Evolutionary conservation across 2,888 invertebrate species (phyloP), one percentile per base, ranked within the genome.

Genomic region (Parochlus steinenii): DNA sequence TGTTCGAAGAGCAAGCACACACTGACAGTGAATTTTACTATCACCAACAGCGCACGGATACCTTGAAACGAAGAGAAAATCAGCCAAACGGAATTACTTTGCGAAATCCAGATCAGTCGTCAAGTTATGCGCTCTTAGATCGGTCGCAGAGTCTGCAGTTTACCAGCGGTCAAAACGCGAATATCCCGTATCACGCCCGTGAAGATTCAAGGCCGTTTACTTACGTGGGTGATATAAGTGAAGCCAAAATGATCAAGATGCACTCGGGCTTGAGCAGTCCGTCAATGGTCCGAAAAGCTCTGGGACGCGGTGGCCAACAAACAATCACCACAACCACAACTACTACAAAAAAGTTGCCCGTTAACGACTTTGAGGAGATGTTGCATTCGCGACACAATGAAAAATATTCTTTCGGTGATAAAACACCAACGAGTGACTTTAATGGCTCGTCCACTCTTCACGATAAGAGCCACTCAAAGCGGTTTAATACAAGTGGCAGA

Each of bases 111-210:
- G 47, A 47, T 48, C 56, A 59, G 58, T 59, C 58, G 47, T 51
- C 49, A 47, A 48, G 48, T 47, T 50, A 55, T 53, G 53, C 54
- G 53, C 57, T 53, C 52, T 49, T 51, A 48, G 54, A 53, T 49
- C 53, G 58, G 56, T 53, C 58, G 47, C 51, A 51, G 45, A 31
- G 30, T n/a, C n/a, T n/a, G n/a, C n/a, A n/a, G n/a, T 22, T 22
- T 22, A 7, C 23, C 7, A n/a, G 23, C 7, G 23, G 10, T 8
- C n/a, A n/a, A n/a, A n/a, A 65, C 44, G 66, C 65, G 43, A 69
- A 74, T 56, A 83, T 85, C 56, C 87, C 89, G 47, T 89, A 89
- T 63, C 87, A 89, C 75, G 86, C 87, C 51, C 70, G 87, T 50
- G 75, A 81, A 47, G 81, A 86, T 59, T 81, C 82, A 48, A 73